Evolutionary conservation across 2,113 vertebrate genomes (phyloP).

Genomic region (Vireo altiloquus): DNA sequence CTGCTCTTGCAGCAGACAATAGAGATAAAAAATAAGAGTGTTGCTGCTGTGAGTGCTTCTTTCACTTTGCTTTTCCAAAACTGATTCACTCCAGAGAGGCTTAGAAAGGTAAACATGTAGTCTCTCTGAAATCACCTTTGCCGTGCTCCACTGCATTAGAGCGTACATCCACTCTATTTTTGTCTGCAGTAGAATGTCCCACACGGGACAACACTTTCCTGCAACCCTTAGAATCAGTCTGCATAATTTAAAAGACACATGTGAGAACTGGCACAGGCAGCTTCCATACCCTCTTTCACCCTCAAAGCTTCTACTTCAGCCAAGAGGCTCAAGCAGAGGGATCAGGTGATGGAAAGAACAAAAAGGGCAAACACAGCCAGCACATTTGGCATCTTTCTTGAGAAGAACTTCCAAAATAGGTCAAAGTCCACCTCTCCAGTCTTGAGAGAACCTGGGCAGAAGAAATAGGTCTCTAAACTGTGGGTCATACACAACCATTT

Average conservation of each 20-base stretch:
- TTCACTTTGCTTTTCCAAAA: background rate
- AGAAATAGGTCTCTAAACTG: background rate
- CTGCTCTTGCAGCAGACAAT: background rate
- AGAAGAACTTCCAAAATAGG: background rate
- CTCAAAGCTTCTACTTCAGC: background rate
- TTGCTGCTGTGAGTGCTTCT: background rate
- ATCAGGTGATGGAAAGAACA: background rate
- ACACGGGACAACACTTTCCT: fast-evolving
- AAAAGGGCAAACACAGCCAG: background rate
- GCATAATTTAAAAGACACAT: background rate
- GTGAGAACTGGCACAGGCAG: background rate
- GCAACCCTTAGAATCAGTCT: background rate
- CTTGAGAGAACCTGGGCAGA: background rate
- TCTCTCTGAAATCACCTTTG: background rate
- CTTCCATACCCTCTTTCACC: background rate
- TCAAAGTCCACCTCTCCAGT: background rate
- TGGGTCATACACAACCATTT: background rate
- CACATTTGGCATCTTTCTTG: fast-evolving
- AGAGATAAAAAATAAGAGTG: background rate
- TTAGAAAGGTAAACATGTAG: background rate
- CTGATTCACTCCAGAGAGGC: background rate
- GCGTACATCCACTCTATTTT: fast-evolving
- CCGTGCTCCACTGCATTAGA: fast-evolving
- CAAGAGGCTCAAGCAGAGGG: background rate
- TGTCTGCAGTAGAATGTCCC: background rate